Evolutionary conservation across 2,888 invertebrate species (phyloP).

Genomic region (Agrotis ipsilon): DNA sequence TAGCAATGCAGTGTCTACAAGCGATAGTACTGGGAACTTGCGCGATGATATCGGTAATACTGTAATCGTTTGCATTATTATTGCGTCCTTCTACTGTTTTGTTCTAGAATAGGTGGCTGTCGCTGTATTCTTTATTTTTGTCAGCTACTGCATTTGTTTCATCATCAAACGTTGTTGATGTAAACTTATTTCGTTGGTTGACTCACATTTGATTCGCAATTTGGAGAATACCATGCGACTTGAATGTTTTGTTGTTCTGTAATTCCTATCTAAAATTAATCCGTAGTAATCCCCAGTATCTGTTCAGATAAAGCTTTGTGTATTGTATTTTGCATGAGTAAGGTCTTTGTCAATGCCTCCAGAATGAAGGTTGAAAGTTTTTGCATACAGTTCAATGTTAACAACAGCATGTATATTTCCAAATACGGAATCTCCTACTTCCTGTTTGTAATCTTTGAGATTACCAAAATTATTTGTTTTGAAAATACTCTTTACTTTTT

Average conservation of each 20-base stretch:
- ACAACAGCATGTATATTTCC: constrained; percentile 4
- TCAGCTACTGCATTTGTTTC: not conserved
- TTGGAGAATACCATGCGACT: too few relatives aligned
- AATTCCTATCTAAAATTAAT: not conserved
- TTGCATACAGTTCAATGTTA: constrained; percentile 45
- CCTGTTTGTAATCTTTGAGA: constrained; percentile 23
- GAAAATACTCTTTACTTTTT: not conserved
- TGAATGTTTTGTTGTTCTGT: not conserved
- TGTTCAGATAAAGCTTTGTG: not conserved
- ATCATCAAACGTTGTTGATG: not conserved
- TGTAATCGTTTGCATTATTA: constrained; percentile 38
- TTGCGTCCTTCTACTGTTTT: constrained; percentile 5
- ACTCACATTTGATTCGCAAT: too few relatives aligned
- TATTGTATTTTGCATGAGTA: not conserved
- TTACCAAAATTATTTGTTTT: constrained; percentile 4
- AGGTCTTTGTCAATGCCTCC: constrained; percentile 7
- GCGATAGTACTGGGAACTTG: constrained; percentile 26
- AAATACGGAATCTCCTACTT: constrained; percentile 36
- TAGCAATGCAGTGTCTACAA: constrained; percentile 18
- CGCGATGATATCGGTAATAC: constrained; percentile 29
- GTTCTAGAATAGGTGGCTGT: constrained; percentile 43
- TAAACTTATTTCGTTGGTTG: not conserved
- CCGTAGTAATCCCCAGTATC: not conserved
- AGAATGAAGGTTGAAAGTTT: constrained; percentile 42
- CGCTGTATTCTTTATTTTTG: constrained; percentile 3